Evolutionary conservation across 2,888 invertebrate species (phyloP), one percentile per base, ranked within the genome.

Genomic region (Spisula solida): DNA sequence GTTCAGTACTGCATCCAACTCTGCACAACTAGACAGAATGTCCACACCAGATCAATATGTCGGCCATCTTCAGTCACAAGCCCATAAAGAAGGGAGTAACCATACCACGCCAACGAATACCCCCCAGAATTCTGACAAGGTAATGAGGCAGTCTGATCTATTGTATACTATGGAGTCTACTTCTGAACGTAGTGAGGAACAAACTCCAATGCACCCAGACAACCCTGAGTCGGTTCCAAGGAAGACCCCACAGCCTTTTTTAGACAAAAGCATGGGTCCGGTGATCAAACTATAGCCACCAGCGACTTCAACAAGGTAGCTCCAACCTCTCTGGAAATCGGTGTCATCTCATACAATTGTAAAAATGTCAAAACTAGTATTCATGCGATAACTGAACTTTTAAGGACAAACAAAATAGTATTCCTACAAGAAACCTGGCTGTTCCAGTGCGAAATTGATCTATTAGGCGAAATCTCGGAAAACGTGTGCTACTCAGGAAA

Each of bases 381-480:
- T 20, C 4, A 20, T n/a, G 4, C 80, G 0, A 16, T 78, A 34
- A 1, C 41, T 4, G 31, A 29, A 34, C 78, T 41, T 0, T 34
- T 78, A 41, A 78, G 34, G 41, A 12, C 16, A 20, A 41, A 8
- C n/a, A 48, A 70, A 25, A 75, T 83, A 41, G 5, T 83, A n/a
- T 83, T 83, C 12, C 16, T 83, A 66, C 83, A 83, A 55, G 84
- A 85, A 48, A 48, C 47, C 20, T 85, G 85, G 85, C 31, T 85
- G 18, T 85, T 79, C n/a, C 34, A 85, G 6, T 85, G 79, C 79
- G 18, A 79, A 18, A 18, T 85, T 12, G 1, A 31, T 20, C 12
- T 18, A 41, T 16, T 79, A 25, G 51, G 78, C 5, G 79, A 79
- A 56, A 51, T 85, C 0, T 29, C 6, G n/a, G 8, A 14, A 16